phyloP scores from a whole-genome alignment of 1,140 invertebrate species.

The Atopsyche davidsoni region DNA sequence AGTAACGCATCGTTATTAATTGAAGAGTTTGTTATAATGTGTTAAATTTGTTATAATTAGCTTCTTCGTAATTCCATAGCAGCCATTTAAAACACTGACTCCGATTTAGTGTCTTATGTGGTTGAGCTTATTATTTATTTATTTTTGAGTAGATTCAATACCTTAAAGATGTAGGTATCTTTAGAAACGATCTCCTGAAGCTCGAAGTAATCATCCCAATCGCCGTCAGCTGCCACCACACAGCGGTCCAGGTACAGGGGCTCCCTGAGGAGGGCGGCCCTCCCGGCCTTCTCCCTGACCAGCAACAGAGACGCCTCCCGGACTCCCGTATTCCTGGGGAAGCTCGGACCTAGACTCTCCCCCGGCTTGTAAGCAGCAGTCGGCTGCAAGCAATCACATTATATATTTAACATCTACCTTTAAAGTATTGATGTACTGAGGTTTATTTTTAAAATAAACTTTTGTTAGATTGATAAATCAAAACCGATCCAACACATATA shows the following conservation, averaged over 20 bases:
- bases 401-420: too few relatives aligned
- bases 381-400: constrained; percentile 40
- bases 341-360: constrained; percentile 39
- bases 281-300: constrained; percentile 83
- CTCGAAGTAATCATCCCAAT: constrained; percentile 91
- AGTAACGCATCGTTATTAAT: too few relatives aligned
- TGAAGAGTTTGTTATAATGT: too few relatives aligned
- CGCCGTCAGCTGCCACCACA: constrained; percentile 79
- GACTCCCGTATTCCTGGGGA: constrained; percentile 58
- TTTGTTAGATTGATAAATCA: too few relatives aligned
- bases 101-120: too few relatives aligned
- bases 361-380: constrained; percentile 48
- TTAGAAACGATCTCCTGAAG: constrained; percentile 88
- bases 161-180: constrained; percentile 93
- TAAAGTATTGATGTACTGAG: too few relatives aligned
- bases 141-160: constrained; percentile 44
- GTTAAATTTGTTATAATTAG: too few relatives aligned
- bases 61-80: too few relatives aligned
- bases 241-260: constrained; percentile 85
- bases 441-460: too few relatives aligned
- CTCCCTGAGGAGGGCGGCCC: constrained; percentile 80
- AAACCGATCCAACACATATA: too few relatives aligned
- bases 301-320: constrained; percentile 82
- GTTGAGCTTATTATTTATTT: too few relatives aligned
- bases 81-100: too few relatives aligned